Percentiles rank a stretch among this genome's conserved stretches.
These are phyloP conservation scores for Chloropsis cyanopogon DNA, from an alignment of 2,113 vertebrate genomes.

Conservation along the genomic window DNA sequence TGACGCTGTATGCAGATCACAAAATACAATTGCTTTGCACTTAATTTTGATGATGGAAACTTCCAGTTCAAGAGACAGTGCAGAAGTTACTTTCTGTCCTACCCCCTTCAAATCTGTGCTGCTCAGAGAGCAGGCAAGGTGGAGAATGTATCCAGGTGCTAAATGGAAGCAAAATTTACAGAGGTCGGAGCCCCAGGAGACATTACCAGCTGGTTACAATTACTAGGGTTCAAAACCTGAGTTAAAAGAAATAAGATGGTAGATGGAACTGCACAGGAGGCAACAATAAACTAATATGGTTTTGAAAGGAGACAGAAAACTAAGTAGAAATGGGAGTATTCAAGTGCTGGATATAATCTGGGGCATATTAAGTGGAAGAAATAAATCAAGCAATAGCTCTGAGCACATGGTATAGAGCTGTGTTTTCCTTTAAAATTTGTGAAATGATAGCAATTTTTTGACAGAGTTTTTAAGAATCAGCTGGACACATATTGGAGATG, in stretches of 20 bases:
- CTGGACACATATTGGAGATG: slow-evolving; percentile 48
- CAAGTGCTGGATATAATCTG: slow-evolving; percentile 48
- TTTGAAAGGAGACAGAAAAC: slow-evolving; percentile 54
- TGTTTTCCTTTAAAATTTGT: slow-evolving; percentile 54
- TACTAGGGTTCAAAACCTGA: slow-evolving; percentile 43
- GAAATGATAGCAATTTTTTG: slow-evolving; percentile 54
- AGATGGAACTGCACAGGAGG: slow-evolving; percentile 42
- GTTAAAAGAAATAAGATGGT: slow-evolving; percentile 45
- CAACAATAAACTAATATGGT: slow-evolving; percentile 45
- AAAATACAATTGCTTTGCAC: background rate
- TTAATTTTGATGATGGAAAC: background rate
- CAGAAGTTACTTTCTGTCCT: background rate
- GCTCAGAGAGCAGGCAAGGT: background rate
- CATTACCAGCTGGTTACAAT: slow-evolving; percentile 21
- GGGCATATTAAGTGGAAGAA: slow-evolving; percentile 62
- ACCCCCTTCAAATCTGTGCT: background rate
- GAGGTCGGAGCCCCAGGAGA: slow-evolving; percentile 3
- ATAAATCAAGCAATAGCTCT: slow-evolving; percentile 67
- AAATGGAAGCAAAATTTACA: slow-evolving; percentile 49
- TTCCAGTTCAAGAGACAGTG: background rate
- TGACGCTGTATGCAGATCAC: background rate
- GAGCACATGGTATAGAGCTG: slow-evolving; percentile 42
- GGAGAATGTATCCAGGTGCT: slow-evolving; percentile 19
- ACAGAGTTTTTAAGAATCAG: slow-evolving; percentile 58
- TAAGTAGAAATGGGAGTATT: slow-evolving; percentile 38